Base-by-base conservation (phyloP, 2,888 invertebrate genomes). In the Cetonia aurata region DNA sequence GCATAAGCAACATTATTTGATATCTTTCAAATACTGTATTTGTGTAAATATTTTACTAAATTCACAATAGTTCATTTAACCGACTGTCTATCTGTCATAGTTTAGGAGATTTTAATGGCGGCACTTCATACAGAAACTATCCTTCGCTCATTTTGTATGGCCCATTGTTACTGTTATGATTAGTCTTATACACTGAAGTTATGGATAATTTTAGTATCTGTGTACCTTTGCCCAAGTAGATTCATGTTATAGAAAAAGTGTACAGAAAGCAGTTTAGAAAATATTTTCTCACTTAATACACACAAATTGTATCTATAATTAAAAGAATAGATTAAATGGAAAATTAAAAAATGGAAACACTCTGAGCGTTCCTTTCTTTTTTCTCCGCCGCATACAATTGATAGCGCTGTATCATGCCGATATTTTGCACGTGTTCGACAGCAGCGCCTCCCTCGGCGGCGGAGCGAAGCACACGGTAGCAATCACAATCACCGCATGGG, bases 401-500 rank as follows among this genome's bases (percentile, higher is more conserved):
- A 69, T 69, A 69, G 46, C 60, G 69, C 60, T 69, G 53, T 44
- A 70, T 70, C 71, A 71, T 42, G 57, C 62, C 59, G 67, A 60
- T 67, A 57, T 71, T 71, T 71, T 71, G 71, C 71, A 75, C 74
- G 74, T 75, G 73, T 71, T 71, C 59, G 73, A 69, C 68, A 69
- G 72, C 74, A 75, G 74, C 71, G 73, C 71, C 74, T 71, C 73
- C 62, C 70, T 73, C 72, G 70, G 75, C 67, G 75, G 73, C 73
- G 73, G 77, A 72, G 76, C 75, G 74, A 74, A 75, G 77, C 79
- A 75, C 77, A 83, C 83, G 79, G 83, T 83, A 82, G 83, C 83
- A 83, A 83, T 83, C 80, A 80, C 78, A 75, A 77, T 75, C 81
- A 70, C 80, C 66, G 76, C 81, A 80, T 79, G 82, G 76, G 79